Conservation (phyloP, 2,888 invertebrate genomes). For the Liposcelis brunnea region DNA sequence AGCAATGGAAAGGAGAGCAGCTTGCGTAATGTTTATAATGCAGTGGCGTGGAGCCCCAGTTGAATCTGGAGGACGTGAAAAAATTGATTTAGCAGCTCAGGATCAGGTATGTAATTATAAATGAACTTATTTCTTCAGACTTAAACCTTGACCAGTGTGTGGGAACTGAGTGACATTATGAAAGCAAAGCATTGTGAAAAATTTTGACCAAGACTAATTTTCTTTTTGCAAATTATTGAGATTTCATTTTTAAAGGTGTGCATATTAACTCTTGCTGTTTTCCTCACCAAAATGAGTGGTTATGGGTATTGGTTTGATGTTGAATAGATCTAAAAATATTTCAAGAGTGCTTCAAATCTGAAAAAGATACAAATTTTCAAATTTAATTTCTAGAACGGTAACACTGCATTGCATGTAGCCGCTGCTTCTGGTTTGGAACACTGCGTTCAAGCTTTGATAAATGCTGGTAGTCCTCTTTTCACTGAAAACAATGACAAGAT, state of each 20-base stretch:
- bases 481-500: slow-evolving; percentile 41
- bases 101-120: slow-evolving; percentile 32
- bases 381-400: slow-evolving; percentile 32
- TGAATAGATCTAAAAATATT: not conserved
- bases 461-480: slow-evolving; percentile 40
- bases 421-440: slow-evolving; percentile 40
- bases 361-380: too few species aligned
- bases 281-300: too few species aligned
- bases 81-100: slow-evolving; percentile 36
- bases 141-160: not conserved
- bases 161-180: too few species aligned
- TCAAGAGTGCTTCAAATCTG: too few species aligned
- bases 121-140: not conserved
- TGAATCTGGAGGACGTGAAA: slow-evolving; percentile 36
- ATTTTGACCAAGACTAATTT: too few species aligned
- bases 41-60: slow-evolving; percentile 39
- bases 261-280: too few species aligned
- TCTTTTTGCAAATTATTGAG: not conserved
- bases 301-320: too few species aligned
- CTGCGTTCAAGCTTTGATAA: slow-evolving; percentile 42
- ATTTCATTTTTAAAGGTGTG: slow-evolving; percentile 4
- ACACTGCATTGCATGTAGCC: slow-evolving; percentile 49
- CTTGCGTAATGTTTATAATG: slow-evolving; percentile 41
- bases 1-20: slow-evolving; percentile 37
- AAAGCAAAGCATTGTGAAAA: too few species aligned